Conservation (phyloP, 2,113 vertebrate species). For the Hippocampus zosterae region DNA sequence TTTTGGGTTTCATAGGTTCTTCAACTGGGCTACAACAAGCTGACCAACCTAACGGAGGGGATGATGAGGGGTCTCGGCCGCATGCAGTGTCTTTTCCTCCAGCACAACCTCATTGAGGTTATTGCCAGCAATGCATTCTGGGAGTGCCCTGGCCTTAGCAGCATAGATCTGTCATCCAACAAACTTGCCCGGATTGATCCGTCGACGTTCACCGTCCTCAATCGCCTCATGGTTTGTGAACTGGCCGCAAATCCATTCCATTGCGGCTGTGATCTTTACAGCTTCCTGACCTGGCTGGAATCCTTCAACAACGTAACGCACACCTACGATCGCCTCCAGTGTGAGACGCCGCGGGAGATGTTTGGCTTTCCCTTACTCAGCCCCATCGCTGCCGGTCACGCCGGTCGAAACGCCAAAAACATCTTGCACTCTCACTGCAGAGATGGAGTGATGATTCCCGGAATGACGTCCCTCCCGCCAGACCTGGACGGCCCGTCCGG, state of each 20-base stretch:
- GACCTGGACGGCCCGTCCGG: slow-evolving; percentile 86
- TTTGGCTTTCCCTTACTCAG: slow-evolving; percentile 88
- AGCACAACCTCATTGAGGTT: slow-evolving; percentile 95
- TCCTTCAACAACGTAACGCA: slow-evolving; percentile 95
- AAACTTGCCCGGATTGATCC: slow-evolving; percentile 89
- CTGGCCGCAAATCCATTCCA: slow-evolving; percentile 96
- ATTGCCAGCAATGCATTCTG: slow-evolving; percentile 89
- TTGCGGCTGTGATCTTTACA: slow-evolving; percentile 90
- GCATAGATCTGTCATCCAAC: slow-evolving; percentile 96
- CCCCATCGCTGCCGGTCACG: slow-evolving; percentile 79
- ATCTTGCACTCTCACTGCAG: slow-evolving; percentile 88
- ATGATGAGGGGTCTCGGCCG: slow-evolving; percentile 91
- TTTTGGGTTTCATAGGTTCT: slow-evolving; percentile 62
- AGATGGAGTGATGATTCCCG: slow-evolving; percentile 82
- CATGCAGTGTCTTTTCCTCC: slow-evolving; percentile 93
- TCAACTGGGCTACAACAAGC: slow-evolving; percentile 94
- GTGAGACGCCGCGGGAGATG: slow-evolving; percentile 89
- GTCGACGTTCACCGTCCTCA: slow-evolving; percentile 84
- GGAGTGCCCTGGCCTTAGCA: slow-evolving; percentile 92
- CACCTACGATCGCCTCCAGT: slow-evolving; percentile 95
- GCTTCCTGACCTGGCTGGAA: slow-evolving; percentile 91
- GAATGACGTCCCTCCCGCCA: slow-evolving; percentile 83
- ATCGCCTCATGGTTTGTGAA: slow-evolving; percentile 90
- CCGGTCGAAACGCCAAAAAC: slow-evolving; percentile 87
- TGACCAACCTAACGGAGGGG: slow-evolving; percentile 94